phyloP scores from a whole-genome alignment of 2,888 invertebrate species.

The Theristus sp. region DNA sequence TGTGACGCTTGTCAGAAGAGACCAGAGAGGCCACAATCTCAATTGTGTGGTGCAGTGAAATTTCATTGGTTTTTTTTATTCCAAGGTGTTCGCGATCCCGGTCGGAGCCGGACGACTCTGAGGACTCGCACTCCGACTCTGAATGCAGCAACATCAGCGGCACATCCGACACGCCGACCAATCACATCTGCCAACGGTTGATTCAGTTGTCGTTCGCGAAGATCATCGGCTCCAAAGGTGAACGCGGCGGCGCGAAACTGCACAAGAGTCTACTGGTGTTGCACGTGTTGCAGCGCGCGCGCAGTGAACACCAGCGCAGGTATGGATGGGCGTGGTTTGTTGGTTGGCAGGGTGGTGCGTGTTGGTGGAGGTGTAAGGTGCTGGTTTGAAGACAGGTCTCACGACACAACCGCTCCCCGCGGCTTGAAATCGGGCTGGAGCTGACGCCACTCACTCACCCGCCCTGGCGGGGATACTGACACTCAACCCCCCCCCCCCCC shows the following conservation, averaged over 20 bases:
- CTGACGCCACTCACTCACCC: no score
- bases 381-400: no score
- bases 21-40: no score
- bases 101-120: background rate
- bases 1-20: no score
- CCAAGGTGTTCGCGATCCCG: background rate
- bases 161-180: background rate
- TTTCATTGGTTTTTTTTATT: no score
- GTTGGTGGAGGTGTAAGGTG: background rate
- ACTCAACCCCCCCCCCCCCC: no score
- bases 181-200: slow-evolving; percentile 10
- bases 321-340: background rate
- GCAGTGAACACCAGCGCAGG: slow-evolving; percentile 2
- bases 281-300: slow-evolving; percentile 10
- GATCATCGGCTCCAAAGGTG: slow-evolving; percentile 10
- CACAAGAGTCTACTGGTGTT: slow-evolving; percentile 12
- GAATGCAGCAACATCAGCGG: background rate
- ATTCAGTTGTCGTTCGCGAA: slow-evolving; percentile 13
- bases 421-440: no score
- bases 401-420: no score
- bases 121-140: background rate
- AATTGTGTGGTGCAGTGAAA: no score
- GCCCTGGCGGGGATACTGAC: no score
- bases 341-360: background rate
- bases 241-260: slow-evolving; percentile 12